Base-by-base conservation (phyloP, 2,113 vertebrate genomes). In the Falco punctatus region DNA sequence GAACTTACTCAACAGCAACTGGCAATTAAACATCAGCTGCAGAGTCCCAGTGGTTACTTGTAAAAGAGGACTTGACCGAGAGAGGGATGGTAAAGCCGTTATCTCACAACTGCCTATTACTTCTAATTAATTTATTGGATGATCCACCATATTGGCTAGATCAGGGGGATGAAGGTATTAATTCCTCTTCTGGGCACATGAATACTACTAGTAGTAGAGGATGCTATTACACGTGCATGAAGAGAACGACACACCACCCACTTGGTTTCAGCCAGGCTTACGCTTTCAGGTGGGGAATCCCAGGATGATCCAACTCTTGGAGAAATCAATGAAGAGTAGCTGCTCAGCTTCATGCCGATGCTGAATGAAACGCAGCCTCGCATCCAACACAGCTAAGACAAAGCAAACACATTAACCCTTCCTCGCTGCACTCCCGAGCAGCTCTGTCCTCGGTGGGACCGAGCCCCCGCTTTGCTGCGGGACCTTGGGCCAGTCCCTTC, bases 101-200 rank as follows among this genome's bases (percentile, higher is more conserved):
- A 33, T 21, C 65, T 21, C 42, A 16, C 23, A 21, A 5, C 16
- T 28, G 16, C 73, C 51, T 28, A 0, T 17, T 55, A 4, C 11
- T 51, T 24, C 0, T 2, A 23, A 38, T 27, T 32, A 5, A 33
- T 28, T 15, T 7, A 14, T 44, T 46, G 62, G 23, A 32, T 54
- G 11, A 51, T 13, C 16, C 52, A 17, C 33, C 2, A 6, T 2
- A 4, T 0, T n/a, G 51, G 40, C 12, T 10, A 4, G 6, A 33
- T n/a, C 35, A 61, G 3, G n/a, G 48, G 21, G 30, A 23, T 18
- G 24, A 33, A n/a, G 30, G 38, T 13, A 42, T 1, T 1, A 42
- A 58, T 9, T n/a, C 32, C 42, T 61, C n/a, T 20, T 10, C 35
- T 49, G 24, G n/a, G 46, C 46, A 61, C 24, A 7, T 0, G 2